Percentiles rank a stretch among this genome's conserved stretches.
phyloP scores from a whole-genome alignment of 2,797 vertebrate genomes.

The Simalia tracyae region DNA sequence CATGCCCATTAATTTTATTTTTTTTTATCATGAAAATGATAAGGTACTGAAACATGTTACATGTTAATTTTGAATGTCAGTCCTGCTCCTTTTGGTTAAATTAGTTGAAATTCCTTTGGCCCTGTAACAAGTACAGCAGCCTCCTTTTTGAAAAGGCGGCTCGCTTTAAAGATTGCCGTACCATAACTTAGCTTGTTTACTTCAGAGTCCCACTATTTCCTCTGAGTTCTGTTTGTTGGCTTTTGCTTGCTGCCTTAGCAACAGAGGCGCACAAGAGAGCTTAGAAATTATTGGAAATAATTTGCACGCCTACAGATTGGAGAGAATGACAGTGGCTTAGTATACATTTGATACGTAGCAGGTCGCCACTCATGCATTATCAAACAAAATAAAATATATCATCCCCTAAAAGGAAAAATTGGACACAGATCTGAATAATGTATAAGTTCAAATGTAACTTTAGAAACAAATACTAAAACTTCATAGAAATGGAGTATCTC shows the following conservation, averaged over 20 bases:
- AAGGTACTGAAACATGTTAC: not conserved
- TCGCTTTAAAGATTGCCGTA: not conserved
- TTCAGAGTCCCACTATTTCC: not conserved
- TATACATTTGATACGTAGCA: not conserved
- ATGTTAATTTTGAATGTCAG: not conserved
- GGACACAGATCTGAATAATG: too few species aligned
- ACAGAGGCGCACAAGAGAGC: not conserved
- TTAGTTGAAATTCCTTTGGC: not conserved
- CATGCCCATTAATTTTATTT: not conserved
- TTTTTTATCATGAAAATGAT: not conserved
- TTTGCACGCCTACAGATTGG: not conserved
- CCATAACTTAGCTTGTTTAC: not conserved
- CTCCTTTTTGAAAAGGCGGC: not conserved
- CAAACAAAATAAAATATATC: not conserved
- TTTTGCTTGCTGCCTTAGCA: not conserved
- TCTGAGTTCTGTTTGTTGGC: not conserved
- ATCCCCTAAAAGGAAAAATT: not conserved
- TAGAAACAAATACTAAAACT: not conserved
- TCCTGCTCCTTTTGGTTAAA: not conserved
- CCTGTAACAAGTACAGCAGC: not conserved
- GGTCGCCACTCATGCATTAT: not conserved
- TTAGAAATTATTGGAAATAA: not conserved
- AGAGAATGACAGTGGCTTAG: not conserved
- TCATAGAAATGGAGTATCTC: not conserved
- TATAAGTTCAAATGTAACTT: not conserved